phyloP scores from a whole-genome alignment of 2,797 vertebrate genomes.

The Phrynocephalus guinanensis region DNA sequence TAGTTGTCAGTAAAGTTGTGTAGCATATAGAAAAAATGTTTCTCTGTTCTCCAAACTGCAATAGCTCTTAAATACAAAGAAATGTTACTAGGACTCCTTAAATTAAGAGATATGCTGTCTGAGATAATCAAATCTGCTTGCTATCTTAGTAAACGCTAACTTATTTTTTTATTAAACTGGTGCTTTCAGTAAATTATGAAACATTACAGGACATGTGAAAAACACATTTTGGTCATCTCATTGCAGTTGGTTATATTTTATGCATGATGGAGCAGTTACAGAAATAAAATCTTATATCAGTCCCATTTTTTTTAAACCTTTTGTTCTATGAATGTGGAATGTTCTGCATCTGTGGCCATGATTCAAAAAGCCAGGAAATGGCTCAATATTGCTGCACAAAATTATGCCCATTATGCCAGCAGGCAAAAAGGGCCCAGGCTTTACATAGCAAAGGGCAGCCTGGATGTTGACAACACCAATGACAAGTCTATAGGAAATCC shows the following conservation, averaged over 20 bases:
- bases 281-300: not conserved
- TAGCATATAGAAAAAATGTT: not conserved
- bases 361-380: too few relatives aligned
- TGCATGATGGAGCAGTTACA: too few relatives aligned
- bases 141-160: rapidly evolving
- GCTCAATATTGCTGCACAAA: too few relatives aligned
- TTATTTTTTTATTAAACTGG: too few relatives aligned
- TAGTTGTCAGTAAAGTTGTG: not conserved
- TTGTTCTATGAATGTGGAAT: too few relatives aligned
- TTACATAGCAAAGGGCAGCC: too few relatives aligned
- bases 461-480: too few relatives aligned
- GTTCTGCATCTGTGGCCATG: too few relatives aligned
- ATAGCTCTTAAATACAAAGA: not conserved
- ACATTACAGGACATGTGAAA: not conserved
- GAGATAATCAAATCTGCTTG: not conserved
- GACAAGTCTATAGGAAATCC: too few relatives aligned
- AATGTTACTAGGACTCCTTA: not conserved
- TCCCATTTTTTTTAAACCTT: too few relatives aligned
- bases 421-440: too few relatives aligned
- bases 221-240: not conserved
- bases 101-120: not conserved
- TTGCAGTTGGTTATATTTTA: not conserved
- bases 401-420: too few relatives aligned
- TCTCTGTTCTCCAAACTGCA: not conserved
- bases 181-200: conserved; percentile 3